Percentiles rank a stretch among this genome's conserved stretches.
Evolutionary conservation across 2,113 vertebrate species (phyloP).

Genomic region (Phaethon lepturus): DNA sequence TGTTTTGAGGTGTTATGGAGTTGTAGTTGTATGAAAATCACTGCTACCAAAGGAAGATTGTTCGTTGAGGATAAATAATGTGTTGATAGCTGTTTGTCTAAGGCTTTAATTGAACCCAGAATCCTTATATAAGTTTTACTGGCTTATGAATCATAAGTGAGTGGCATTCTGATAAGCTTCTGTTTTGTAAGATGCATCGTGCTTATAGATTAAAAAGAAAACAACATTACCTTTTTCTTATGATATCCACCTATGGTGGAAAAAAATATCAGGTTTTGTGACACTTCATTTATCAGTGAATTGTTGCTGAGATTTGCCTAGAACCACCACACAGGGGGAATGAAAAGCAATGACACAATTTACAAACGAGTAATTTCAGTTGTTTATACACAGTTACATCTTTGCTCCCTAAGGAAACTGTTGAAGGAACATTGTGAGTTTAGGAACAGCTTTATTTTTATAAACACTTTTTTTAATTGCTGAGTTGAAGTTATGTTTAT

Average conservation of each 20-base stretch:
- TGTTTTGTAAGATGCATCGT: neutral
- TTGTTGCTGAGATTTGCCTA: constrained; percentile 30
- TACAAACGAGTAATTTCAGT: constrained; percentile 48
- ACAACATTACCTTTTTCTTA: neutral
- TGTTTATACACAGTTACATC: constrained; percentile 53
- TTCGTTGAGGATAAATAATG: neutral
- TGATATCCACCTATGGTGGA: neutral
- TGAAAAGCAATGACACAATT: constrained; percentile 34
- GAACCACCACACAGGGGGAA: neutral
- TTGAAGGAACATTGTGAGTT: constrained; percentile 54
- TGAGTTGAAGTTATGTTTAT: constrained; percentile 40
- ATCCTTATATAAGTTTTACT: neutral
- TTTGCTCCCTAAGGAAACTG: constrained; percentile 47
- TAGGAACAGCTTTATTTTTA: constrained; percentile 68
- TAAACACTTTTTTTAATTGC: constrained; percentile 55
- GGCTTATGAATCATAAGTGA: neutral
- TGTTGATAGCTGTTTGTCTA: neutral
- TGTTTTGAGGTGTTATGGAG: neutral
- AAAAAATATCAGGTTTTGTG: neutral
- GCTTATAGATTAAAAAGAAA: neutral
- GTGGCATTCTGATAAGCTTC: neutral
- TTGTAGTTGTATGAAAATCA: neutral
- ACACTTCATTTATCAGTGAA: neutral
- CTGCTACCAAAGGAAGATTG: neutral
- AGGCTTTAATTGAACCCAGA: neutral